Conservation (phyloP, 37 sponge, comb jelly and placozoan genomes). For the Haliclona indistincta region DNA sequence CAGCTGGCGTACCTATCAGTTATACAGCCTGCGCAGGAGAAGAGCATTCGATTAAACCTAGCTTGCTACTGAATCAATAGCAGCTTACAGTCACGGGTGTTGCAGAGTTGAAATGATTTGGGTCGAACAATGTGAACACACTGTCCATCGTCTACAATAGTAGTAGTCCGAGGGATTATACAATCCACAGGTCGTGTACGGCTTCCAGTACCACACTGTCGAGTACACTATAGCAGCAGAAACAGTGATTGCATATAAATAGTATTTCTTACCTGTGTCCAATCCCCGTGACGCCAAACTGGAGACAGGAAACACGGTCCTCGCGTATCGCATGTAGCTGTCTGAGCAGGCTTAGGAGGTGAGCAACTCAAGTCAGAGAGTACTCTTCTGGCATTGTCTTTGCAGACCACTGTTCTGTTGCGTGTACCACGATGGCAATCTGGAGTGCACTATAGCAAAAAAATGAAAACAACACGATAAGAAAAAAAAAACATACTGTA, state of each 20-base stretch:
- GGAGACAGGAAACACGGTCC: not conserved
- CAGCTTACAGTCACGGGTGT: not conserved
- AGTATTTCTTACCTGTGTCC: not conserved
- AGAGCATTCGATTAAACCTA: too few species aligned
- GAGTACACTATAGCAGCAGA: not conserved
- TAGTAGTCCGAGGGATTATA: not conserved
- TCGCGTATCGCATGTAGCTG: not conserved
- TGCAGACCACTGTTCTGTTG: not conserved
- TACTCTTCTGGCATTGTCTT: not conserved
- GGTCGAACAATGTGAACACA: not conserved
- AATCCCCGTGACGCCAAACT: not conserved
- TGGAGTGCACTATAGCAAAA: conserved; percentile 4
- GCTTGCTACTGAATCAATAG: too few species aligned
- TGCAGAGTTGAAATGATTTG: not conserved
- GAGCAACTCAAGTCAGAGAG: not conserved
- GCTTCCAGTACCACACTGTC: not conserved
- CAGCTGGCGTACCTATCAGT: too few species aligned
- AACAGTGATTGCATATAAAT: not conserved
- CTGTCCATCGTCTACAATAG: not conserved
- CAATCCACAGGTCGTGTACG: not conserved
- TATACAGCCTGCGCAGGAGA: too few species aligned
- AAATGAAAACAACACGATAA: too few species aligned
- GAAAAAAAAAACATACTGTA: not conserved
- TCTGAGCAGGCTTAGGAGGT: not conserved
- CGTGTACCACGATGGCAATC: not conserved